These are phyloP conservation scores for Temnothorax nylanderi DNA, from an alignment of 1,140 invertebrate species.

Conservation along the genomic window DNA sequence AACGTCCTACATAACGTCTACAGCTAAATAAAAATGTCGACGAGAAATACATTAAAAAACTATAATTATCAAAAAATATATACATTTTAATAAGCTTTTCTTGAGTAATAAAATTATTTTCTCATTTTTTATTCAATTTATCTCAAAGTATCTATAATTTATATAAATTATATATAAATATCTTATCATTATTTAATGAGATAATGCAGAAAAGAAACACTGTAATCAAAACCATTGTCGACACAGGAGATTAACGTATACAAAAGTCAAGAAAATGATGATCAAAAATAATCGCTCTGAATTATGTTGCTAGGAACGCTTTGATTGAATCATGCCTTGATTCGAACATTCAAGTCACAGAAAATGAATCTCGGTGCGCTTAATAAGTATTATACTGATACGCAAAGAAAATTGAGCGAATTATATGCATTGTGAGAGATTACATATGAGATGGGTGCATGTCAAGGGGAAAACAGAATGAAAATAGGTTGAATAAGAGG, in stretches of 20 bases:
- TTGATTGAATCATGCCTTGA: too few relatives aligned
- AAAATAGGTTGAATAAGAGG: slow-evolving; percentile 10
- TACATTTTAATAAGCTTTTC: background rate
- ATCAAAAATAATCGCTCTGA: background rate
- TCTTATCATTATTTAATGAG: background rate
- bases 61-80: background rate
- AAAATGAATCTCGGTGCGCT: slow-evolving; percentile 7
- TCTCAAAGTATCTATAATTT: background rate
- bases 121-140: background rate
- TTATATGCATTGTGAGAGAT: background rate
- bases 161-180: background rate
- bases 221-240: background rate
- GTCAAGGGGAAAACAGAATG: background rate
- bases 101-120: background rate
- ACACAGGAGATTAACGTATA: background rate
- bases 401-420: background rate
- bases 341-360: background rate
- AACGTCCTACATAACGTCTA: too few relatives aligned
- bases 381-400: slow-evolving; percentile 28
- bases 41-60: background rate
- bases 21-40: too few relatives aligned
- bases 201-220: background rate
- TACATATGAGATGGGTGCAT: background rate
- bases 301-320: background rate
- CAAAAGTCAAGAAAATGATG: background rate